Evolutionary conservation across 2,888 invertebrate species (phyloP).

Genomic region (Dynastes grantii): DNA sequence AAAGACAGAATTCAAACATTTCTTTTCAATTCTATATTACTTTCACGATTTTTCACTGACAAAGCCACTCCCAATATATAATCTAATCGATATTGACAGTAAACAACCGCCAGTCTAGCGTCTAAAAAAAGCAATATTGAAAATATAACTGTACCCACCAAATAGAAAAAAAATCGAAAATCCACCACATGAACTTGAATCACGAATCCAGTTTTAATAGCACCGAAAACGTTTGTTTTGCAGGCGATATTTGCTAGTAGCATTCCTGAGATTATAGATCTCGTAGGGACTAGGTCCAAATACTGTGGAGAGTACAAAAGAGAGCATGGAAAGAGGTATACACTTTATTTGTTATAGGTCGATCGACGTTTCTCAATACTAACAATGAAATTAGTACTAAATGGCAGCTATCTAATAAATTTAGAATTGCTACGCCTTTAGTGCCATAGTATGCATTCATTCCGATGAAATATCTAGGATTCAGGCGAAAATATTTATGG

Average conservation of each 20-base stretch:
- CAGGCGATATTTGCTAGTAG: slow-evolving; percentile 99
- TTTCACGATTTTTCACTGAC: no score
- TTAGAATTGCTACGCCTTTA: background rate
- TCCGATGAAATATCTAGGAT: slow-evolving; percentile 9
- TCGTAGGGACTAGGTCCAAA: slow-evolving; percentile 99
- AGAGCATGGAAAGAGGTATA: slow-evolving; percentile 99
- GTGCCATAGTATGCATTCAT: background rate
- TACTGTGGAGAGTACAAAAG: slow-evolving; percentile 99
- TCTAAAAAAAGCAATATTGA: background rate
- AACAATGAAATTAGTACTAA: background rate
- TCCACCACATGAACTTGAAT: slow-evolving; percentile 17
- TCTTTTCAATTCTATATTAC: no score
- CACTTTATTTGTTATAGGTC: slow-evolving; percentile 31
- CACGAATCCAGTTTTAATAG: slow-evolving; percentile 41
- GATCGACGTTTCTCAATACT: slow-evolving; percentile 36
- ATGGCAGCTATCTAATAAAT: background rate
- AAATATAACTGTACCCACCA: background rate
- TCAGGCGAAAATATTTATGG: background rate
- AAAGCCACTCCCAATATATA: background rate
- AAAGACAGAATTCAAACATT: no score
- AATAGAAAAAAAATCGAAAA: slow-evolving; percentile 2
- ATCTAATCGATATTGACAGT: slow-evolving; percentile 1
- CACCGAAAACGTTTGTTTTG: slow-evolving; percentile 73
- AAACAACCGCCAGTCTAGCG: background rate
- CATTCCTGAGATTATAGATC: slow-evolving; percentile 99